Evolutionary conservation across 2,888 invertebrate genomes (phyloP), one percentile per base, ranked within the genome.

Genomic region (Ormyrus labotus): DNA sequence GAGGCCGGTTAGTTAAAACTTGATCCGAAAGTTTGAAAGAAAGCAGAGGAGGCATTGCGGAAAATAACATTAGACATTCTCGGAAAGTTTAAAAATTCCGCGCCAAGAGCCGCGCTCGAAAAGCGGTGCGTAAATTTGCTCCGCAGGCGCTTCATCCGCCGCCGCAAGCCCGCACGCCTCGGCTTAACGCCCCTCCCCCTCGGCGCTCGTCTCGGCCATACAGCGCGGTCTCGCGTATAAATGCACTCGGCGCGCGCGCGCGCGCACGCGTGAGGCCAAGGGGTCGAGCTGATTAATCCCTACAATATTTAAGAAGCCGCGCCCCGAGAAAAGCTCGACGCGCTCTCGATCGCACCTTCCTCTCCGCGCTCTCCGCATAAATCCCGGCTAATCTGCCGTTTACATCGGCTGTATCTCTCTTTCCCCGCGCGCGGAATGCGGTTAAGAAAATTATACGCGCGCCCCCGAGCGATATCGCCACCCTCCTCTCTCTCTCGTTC

Each of bases 241-340:
- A 34, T 34, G 34, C 34, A 34, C 34, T 34, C 34, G 34, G 19
- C 19, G 19, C 19, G 19, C 19, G 19, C 0, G n/a, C 13, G 34
- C 1, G 13, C 7, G 19, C 51, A 19, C 13, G 11, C 47, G 34
- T 8, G 53, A 68, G 68, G 8, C 45, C 8, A 7, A 45, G 6
- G 71, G 80, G 77, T 78, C 69, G 85, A 86, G 86, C 87, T 88
- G 88, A 89, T 89, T 88, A 88, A 88, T 88, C 86, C 85, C 85
- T 88, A 85, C 86, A 86, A 88, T 88, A 88, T 88, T 89, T 87
- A 89, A 87, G 86, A 85, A 86, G 84, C 34, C 83, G 71, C 67
- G 53, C 79, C 63, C 65, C 60, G 83, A 75, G 83, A 83, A 85
- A 83, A 84, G 77, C 82, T 58, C 58, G 60, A 50, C 48, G 47